Conservation (phyloP, 2,888 invertebrate species). For the Drosophila lutescens region DNA sequence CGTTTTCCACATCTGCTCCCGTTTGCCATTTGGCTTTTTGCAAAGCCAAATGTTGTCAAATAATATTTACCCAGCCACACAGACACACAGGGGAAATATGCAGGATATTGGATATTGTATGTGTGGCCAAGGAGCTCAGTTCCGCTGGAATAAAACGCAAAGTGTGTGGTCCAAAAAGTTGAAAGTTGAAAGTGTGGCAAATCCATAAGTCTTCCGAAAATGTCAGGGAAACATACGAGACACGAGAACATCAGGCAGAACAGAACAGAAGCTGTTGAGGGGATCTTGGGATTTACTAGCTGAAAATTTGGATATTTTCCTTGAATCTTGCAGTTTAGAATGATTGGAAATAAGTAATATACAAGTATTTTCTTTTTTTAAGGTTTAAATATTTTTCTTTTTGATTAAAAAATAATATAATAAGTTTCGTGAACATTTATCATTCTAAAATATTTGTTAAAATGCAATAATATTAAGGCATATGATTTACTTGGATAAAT, state of each 20-base stretch:
- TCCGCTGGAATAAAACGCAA: not conserved
- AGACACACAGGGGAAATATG: slow-evolving; percentile 22
- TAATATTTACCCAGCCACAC: slow-evolving; percentile 59
- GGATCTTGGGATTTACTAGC: not conserved
- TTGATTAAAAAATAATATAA: no score
- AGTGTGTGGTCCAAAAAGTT: not conserved
- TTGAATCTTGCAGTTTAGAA: no score
- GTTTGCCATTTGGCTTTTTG: slow-evolving; percentile 50
- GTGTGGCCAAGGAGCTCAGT: slow-evolving; percentile 1
- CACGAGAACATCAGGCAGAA: no score
- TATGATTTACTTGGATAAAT: no score
- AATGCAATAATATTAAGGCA: no score
- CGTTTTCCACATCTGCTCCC: slow-evolving; percentile 12
- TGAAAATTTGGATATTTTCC: no score
- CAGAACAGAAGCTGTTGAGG: no score
- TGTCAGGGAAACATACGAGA: not conserved
- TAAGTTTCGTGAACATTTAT: no score
- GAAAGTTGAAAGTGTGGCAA: slow-evolving; percentile 1
- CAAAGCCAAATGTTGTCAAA: slow-evolving; percentile 66
- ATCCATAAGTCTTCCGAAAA: not conserved
- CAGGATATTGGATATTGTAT: not conserved
- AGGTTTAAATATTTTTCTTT: no score
- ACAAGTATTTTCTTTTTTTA: no score
- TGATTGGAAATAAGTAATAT: no score
- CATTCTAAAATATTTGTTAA: no score